Conservation (phyloP, 37 sponge, comb jelly and placozoan species). For the Haliclona indistincta region DNA sequence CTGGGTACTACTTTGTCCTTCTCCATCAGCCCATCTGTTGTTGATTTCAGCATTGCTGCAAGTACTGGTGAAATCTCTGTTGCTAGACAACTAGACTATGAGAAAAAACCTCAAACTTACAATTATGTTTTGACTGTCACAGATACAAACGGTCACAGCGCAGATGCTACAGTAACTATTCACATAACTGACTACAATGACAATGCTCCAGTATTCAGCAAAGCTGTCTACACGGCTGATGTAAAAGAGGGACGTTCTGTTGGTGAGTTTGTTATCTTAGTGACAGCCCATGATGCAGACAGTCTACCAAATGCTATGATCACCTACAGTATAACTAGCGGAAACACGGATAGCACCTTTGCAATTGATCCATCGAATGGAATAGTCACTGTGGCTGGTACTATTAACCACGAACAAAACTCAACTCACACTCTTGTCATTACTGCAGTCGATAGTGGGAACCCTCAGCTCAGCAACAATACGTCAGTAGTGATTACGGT, state of each 20-base stretch:
- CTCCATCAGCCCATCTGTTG: constrained; percentile 21
- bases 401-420: constrained; percentile 35
- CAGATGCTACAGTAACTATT: constrained; percentile 30
- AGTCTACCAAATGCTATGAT: constrained; percentile 43
- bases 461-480: background rate
- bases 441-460: constrained; percentile 31
- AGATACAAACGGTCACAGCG: constrained; percentile 19
- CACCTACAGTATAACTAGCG: constrained; percentile 39
- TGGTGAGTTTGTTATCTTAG: constrained; percentile 25
- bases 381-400: constrained; percentile 21
- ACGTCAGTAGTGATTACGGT: constrained; percentile 37
- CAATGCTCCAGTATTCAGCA: constrained; percentile 56
- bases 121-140: constrained; percentile 24
- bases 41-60: constrained; percentile 15
- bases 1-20: constrained; percentile 33
- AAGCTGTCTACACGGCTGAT: constrained; percentile 16
- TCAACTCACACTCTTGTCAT: constrained; percentile 29
- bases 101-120: constrained; percentile 21
- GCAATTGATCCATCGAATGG: constrained; percentile 31
- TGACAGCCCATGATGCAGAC: constrained; percentile 52
- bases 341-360: constrained; percentile 6
- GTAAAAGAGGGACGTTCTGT: constrained; percentile 40
- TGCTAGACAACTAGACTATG: constrained; percentile 40
- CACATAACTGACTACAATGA: constrained; percentile 63
- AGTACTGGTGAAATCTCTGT: constrained; percentile 37